Evolutionary conservation across 1,140 invertebrate genomes (phyloP).

Genomic region (Nylanderia fulva): DNA sequence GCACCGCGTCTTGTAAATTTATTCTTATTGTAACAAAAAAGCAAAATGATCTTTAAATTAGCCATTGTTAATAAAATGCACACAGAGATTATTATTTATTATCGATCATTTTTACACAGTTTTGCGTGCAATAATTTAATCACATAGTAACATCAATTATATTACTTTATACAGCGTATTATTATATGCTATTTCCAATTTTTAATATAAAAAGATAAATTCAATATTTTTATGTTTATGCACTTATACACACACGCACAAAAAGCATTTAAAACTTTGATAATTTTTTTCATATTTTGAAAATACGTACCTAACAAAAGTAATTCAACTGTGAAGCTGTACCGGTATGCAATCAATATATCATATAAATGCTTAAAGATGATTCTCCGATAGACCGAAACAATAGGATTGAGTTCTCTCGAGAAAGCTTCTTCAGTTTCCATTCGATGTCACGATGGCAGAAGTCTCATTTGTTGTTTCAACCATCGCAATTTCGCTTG

Average conservation of each 20-base stretch:
- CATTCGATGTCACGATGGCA: constrained; percentile 1
- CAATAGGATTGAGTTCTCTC: constrained; percentile 30
- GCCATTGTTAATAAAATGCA: too few species aligned
- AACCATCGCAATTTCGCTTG: background rate
- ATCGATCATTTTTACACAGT: background rate
- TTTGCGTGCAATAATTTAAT: background rate
- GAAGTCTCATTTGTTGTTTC: constrained; percentile 16
- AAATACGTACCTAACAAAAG: too few species aligned
- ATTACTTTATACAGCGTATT: background rate
- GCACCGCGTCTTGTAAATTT: background rate
- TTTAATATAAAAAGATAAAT: background rate
- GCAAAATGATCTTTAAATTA: background rate
- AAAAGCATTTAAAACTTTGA: too few species aligned
- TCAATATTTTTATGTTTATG: too few species aligned
- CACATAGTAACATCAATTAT: background rate
- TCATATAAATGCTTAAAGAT: background rate
- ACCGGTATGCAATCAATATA: background rate
- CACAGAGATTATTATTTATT: background rate
- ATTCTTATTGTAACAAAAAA: background rate
- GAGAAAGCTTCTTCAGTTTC: constrained; percentile 40
- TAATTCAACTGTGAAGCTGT: background rate
- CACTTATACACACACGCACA: too few species aligned
- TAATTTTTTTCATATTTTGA: too few species aligned
- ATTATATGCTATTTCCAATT: background rate
- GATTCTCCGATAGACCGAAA: background rate